Evolutionary conservation across 2,797 vertebrate genomes (phyloP), one percentile per base, ranked within the genome.

Genomic region (Notoglanidium macrostoma): DNA sequence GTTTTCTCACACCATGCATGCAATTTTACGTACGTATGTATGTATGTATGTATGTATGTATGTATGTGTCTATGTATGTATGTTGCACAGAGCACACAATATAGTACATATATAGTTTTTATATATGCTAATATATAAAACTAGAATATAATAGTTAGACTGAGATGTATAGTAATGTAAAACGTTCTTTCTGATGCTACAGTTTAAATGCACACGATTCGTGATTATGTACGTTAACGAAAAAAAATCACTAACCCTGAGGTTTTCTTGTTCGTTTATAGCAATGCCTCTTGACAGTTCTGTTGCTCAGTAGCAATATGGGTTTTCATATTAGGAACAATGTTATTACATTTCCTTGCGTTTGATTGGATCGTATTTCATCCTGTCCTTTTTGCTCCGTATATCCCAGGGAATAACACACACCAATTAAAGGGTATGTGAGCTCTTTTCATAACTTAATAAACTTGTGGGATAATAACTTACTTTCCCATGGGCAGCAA

Each of bases 381-480:
- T 91, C 67, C 59, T 86, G 70, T 32, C 82, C 63, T 89, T 89
- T 86, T 88, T 73, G 87, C 87, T 85, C 55, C 89, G 74, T 77
- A 57, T 89, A 49, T 73, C 19, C 90, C 91, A 93, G 92, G 46
- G 49, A 92, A 93, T 92, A 79, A 94, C 8, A 92, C 91, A 87
- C 88, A 81, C 89, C 92, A 94, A 94, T 95, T 93, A 92, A 94
- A 21, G n/a, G 17, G 1, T 78, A 23, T 78, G n/a, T 35, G 9
- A 55, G 51, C 91, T 89, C 59, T 86, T 89, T 91, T 94, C 93
- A 92, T 92, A 95, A 95, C 93, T 94, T 95, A 91, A 95, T 94
- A 95, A 95, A 95, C 83, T 94, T 94, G 83, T 72, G 89, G 89
- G 90, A 93, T 94, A 93, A 95, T 95, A 93, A 94, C 93, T 93